phyloP scores from a whole-genome alignment of 1,140 invertebrate genomes.

The Drosophila simulans region DNA sequence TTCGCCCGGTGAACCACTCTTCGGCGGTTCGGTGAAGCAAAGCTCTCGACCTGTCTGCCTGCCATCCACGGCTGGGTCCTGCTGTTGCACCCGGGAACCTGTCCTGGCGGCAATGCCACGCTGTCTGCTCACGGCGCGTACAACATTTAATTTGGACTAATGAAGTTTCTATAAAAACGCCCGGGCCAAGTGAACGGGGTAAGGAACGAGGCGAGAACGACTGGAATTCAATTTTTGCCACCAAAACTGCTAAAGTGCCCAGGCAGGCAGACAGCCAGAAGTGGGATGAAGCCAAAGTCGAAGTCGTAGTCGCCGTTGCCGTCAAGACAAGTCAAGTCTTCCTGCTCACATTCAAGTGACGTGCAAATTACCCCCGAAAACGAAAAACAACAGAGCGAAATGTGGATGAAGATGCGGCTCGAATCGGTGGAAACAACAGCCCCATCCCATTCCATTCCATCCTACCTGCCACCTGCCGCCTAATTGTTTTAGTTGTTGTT shows the following conservation, averaged over 20 bases:
- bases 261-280: conserved; percentile 16
- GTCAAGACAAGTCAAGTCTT: conserved; percentile 54
- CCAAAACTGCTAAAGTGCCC: conserved; percentile 29
- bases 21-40: conserved; percentile 24
- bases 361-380: conserved; percentile 71
- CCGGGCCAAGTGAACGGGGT: conserved; percentile 17
- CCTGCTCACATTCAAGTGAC: conserved; percentile 73
- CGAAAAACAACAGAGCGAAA: neutral
- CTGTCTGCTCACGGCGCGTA: conserved; percentile 69
- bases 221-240: conserved; percentile 53
- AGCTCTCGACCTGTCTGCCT: conserved; percentile 28
- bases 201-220: conserved; percentile 16
- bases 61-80: neutral
- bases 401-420: conserved; percentile 18
- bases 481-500: conserved; percentile 81
- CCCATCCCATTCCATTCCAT: conserved; percentile 14
- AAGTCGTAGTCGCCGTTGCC: conserved; percentile 6
- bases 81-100: conserved; percentile 4
- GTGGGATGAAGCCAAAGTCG: conserved; percentile 36
- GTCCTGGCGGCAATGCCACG: conserved; percentile 50
- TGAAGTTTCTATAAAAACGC: conserved; percentile 73
- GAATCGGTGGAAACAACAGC: conserved; percentile 18
- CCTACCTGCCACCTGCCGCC: conserved; percentile 65
- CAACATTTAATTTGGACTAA: conserved; percentile 78
- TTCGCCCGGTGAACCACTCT: conserved; percentile 14